Evolutionary conservation across 2,797 vertebrate genomes (phyloP).

Genomic region (Gambelia wislizenii): DNA sequence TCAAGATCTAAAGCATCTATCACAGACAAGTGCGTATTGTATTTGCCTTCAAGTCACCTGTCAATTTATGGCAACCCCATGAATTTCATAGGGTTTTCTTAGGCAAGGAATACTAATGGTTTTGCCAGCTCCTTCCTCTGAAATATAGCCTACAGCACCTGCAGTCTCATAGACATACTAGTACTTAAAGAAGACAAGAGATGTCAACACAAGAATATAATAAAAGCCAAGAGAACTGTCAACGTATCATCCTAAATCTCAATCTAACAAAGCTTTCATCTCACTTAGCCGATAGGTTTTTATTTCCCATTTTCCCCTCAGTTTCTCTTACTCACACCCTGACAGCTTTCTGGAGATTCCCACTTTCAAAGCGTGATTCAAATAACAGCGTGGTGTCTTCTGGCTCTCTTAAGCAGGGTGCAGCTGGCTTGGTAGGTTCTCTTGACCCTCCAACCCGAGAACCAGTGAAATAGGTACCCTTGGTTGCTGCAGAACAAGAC

Average conservation of each 20-base stretch:
- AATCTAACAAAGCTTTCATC: not conserved
- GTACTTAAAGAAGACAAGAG: too few relatives aligned
- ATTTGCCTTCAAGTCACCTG: too few relatives aligned
- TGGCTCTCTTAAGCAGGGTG: conserved; percentile 56
- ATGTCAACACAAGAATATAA: not conserved
- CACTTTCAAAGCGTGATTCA: conserved; percentile 95
- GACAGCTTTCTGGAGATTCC: conserved; percentile 91
- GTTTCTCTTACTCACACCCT: conserved; percentile 86
- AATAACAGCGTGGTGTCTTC: conserved; percentile 85
- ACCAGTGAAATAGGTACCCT: conserved; percentile 81
- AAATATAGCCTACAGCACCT: not conserved
- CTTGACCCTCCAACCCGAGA: conserved; percentile 84
- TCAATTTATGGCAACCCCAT: too few relatives aligned
- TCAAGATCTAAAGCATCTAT: not conserved
- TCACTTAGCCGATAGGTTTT: not conserved
- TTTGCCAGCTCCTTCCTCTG: not conserved
- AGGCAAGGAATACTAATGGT: too few relatives aligned
- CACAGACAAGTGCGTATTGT: too few relatives aligned
- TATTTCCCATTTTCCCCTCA: accelerated
- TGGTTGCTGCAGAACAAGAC: conserved; percentile 70
- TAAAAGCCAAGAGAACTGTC: not conserved
- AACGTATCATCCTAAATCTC: not conserved
- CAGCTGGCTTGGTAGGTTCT: conserved; percentile 69
- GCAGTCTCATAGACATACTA: too few relatives aligned
- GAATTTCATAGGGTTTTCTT: too few relatives aligned